phyloP scores from a whole-genome alignment of 2,113 vertebrate species.

The Burhinus bistriatus region DNA sequence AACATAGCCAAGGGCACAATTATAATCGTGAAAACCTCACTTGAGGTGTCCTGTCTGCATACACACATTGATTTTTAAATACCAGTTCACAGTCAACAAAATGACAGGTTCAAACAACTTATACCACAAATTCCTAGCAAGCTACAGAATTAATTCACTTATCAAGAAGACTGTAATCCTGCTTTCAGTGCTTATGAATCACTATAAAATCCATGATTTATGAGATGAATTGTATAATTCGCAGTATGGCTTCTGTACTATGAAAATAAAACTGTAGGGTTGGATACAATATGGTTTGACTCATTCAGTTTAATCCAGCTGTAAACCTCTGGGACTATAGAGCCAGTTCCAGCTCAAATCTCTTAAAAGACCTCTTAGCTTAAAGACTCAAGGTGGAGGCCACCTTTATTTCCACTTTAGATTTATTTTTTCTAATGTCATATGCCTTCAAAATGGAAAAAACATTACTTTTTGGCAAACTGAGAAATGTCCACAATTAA shows the following conservation, averaged over 20 bases:
- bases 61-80: not conserved
- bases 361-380: not conserved
- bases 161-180: constrained; percentile 20
- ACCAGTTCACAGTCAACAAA: not conserved
- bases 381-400: not conserved
- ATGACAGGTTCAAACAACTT: not conserved
- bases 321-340: not conserved
- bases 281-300: not conserved
- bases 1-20: not conserved
- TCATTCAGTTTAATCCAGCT: not conserved
- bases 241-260: not conserved
- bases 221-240: not conserved
- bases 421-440: not conserved
- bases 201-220: constrained; percentile 28
- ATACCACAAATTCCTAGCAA: not conserved
- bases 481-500: not conserved
- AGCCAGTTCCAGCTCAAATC: not conserved
- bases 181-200: constrained; percentile 16
- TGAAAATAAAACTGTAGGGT: not conserved
- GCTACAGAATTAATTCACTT: constrained; percentile 15
- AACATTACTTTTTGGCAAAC: not conserved
- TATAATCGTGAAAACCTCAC: not conserved
- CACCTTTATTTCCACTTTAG: not conserved
- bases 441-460: not conserved
- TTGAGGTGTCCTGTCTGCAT: not conserved